Evolutionary conservation across 2,888 invertebrate species (phyloP), one percentile per base, ranked within the genome.

Genomic region (Emesis furor): DNA sequence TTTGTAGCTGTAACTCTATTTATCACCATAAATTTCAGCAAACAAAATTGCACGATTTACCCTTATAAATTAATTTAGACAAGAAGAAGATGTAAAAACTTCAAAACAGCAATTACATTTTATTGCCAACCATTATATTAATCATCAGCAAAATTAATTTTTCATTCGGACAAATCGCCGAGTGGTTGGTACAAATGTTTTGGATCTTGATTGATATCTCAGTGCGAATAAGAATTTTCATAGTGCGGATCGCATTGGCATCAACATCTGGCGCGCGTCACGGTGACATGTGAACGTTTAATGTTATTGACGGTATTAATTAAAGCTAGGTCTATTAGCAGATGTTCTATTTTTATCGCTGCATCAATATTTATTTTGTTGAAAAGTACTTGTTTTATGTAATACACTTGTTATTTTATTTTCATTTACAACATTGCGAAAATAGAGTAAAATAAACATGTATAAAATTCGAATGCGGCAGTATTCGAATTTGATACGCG

Each of bases 71-170:
- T 96, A 96, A 96, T 96, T 96, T 94, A 93, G 93, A 94, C 94
- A 94, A 95, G 93, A 96, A 94, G 94, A 95, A 96, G 96, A 96
- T 95, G 96, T 96, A 95, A 96, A 96, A 96, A 96, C 94, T 96
- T 96, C 94, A 92, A 93, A 96, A 96, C 95, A 96, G 92, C 96
- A 93, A 96, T 96, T 96, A 96, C 93, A 92, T 94, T 96, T 96
- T 95, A 96, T 96, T 95, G 93, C 95, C 89, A 90, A 90, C 93
- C 94, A 96, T 96, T 96, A 96, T 94, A 96, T 96, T 96, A 96
- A 96, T 96, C 96, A 96, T 96, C 94, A 94, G 94, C 95, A 93
- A 96, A 96, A 96, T 96, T 95, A 96, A 96, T 96, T 96, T 96
- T 96, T 96, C 96, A 96, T 96, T 96, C 94, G 95, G 94, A 96